A percentile compares a stretch with the other conserved stretches of the same genome.
Evolutionary conservation across 2,888 invertebrate species (phyloP).

Genomic region (Amphipoea lucens): DNA sequence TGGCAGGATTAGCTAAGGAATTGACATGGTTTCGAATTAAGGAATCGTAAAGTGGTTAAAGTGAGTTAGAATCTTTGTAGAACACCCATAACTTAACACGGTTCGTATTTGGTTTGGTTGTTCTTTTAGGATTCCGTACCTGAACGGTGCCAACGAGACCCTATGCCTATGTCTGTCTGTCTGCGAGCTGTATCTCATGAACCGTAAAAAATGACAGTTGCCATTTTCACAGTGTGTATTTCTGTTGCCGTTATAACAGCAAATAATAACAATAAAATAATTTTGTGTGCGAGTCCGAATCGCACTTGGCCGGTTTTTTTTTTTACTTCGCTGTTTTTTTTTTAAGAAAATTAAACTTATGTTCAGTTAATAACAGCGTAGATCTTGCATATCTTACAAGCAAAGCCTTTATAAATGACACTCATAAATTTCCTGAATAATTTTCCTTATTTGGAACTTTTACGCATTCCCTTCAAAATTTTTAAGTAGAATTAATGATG

Average conservation of each 20-base stretch:
- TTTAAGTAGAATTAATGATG: slow-evolving; percentile 43
- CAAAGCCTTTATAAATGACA: slow-evolving; percentile 20
- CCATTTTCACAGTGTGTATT: background rate
- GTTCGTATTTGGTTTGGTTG: background rate
- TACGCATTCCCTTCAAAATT: slow-evolving; percentile 11
- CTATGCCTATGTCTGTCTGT: background rate
- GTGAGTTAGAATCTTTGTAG: no score
- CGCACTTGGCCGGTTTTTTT: background rate
- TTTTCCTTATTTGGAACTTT: slow-evolving; percentile 50
- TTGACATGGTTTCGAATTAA: no score
- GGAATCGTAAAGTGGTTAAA: no score
- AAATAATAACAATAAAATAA: background rate
- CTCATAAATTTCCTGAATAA: slow-evolving; percentile 31
- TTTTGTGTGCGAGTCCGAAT: background rate
- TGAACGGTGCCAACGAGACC: background rate
- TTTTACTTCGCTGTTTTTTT: background rate
- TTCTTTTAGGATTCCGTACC: background rate
- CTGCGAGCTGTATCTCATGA: background rate
- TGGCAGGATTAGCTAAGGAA: no score
- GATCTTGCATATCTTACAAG: background rate
- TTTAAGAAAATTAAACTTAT: background rate
- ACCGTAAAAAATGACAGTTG: background rate
- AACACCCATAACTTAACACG: background rate
- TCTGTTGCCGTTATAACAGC: background rate
- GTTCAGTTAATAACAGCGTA: background rate